phyloP scores from a whole-genome alignment of 1,140 invertebrate species.

The Hyles vespertilio region DNA sequence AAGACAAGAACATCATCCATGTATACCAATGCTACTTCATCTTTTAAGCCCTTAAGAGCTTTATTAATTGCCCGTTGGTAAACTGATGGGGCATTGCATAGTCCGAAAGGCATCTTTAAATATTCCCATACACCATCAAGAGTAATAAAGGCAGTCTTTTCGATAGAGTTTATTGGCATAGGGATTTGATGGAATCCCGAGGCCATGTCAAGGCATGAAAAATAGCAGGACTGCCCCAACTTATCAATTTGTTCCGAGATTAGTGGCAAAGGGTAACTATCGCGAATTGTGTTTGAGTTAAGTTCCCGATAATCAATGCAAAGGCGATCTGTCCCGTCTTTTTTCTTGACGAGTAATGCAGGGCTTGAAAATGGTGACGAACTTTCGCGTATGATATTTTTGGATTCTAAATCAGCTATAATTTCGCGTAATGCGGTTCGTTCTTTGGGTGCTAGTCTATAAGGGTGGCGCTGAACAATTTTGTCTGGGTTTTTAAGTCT shows the following conservation, averaged over 20 bases:
- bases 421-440: neutral
- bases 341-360: constrained; percentile 5
- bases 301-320: constrained; percentile 13
- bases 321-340: constrained; percentile 7
- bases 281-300: constrained; percentile 9
- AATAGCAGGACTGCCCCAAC: too few species aligned
- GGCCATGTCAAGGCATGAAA: too few species aligned
- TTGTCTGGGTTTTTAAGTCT: constrained; percentile 5
- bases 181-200: too few species aligned
- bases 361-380: constrained; percentile 11
- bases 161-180: too few species aligned
- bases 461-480: constrained; percentile 8
- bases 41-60: neutral
- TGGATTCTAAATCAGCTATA: neutral
- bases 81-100: too few species aligned
- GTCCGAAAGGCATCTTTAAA: constrained; percentile 6
- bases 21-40: constrained; percentile 17
- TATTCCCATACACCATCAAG: too few species aligned
- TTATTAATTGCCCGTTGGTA: too few species aligned
- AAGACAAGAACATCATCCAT: constrained; percentile 29
- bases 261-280: constrained; percentile 15
- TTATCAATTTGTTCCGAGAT: constrained; percentile 11
- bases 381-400: constrained; percentile 3
- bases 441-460: constrained; percentile 8
- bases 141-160: too few species aligned